Conservation (phyloP, 2,888 invertebrate species). For the Pandemis cinnamomeana region DNA sequence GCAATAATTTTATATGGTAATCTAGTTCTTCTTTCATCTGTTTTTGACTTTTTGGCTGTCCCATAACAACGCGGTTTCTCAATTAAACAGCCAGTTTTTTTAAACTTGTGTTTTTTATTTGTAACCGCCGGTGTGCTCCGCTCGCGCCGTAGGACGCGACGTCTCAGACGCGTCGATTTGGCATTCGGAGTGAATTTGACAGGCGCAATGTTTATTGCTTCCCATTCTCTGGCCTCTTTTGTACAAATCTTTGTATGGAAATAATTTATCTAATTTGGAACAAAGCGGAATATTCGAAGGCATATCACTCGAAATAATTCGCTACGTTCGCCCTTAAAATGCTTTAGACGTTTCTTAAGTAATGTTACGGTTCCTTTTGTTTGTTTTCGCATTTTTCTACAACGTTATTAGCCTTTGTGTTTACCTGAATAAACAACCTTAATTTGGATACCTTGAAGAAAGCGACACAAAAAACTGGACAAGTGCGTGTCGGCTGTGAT, state of each 20-base stretch:
- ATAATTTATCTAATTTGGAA: constrained; percentile 80
- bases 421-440: constrained; percentile 22
- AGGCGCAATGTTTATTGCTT: constrained; percentile 74
- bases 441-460: constrained; percentile 15
- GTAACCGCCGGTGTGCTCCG: constrained; percentile 46
- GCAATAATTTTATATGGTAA: no score
- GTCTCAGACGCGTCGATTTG: constrained; percentile 69
- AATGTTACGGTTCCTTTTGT: constrained; percentile 43
- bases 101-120: constrained; percentile 20
- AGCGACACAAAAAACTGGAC: neutral
- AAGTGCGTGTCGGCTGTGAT: no score
- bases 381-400: constrained; percentile 29
- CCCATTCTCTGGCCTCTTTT: constrained; percentile 65
- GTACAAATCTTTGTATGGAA: constrained; percentile 71
- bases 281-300: constrained; percentile 66
- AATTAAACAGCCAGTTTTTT: neutral
- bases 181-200: constrained; percentile 75
- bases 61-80: no score
- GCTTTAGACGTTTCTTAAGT: constrained; percentile 45
- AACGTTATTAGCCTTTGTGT: constrained; percentile 26
- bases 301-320: constrained; percentile 52
- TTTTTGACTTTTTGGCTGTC: no score
- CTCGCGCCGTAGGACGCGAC: constrained; percentile 48
- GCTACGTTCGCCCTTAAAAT: constrained; percentile 45
- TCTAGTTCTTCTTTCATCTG: no score